Percentiles rank a stretch among this genome's conserved stretches.
Conservation (phyloP, 2,888 invertebrate genomes). For the Callyntrura sp. region DNA sequence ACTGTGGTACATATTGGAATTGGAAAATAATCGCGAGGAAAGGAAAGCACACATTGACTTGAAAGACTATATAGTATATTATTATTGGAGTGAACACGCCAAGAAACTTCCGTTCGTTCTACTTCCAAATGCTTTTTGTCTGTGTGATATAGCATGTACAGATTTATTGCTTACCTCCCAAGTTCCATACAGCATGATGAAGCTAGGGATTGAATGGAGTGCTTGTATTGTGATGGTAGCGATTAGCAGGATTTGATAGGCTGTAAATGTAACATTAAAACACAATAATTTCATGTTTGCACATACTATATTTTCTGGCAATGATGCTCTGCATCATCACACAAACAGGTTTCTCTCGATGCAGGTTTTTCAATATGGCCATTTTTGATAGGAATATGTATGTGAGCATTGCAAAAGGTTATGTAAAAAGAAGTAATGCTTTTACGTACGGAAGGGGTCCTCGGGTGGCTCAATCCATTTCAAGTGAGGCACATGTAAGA, state of each 20-base stretch:
- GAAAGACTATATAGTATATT: too few species aligned
- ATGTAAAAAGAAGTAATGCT: background rate
- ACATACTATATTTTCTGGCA: constrained; percentile 36
- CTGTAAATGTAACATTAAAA: constrained; percentile 77
- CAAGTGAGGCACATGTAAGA: constrained; percentile 81
- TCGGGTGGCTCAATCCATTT: constrained; percentile 75
- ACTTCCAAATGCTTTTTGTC: constrained; percentile 33
- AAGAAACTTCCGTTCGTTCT: constrained; percentile 16
- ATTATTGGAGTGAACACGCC: background rate
- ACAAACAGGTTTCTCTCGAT: constrained; percentile 40
- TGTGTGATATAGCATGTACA: background rate
- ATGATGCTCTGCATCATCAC: background rate
- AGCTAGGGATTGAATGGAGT: constrained; percentile 83
- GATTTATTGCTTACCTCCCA: constrained; percentile 82
- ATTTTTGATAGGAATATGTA: background rate
- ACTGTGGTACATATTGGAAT: background rate
- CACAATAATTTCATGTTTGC: constrained; percentile 48
- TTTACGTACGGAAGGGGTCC: constrained; percentile 63
- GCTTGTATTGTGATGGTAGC: constrained; percentile 82
- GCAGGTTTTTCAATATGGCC: constrained; percentile 5
- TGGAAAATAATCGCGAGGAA: constrained; percentile 5
- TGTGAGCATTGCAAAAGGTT: constrained; percentile 10
- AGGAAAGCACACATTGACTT: background rate
- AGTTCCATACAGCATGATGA: constrained; percentile 83
- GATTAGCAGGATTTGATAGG: constrained; percentile 82